Evolutionary conservation across 1,140 invertebrate species (phyloP).

Genomic region (Drosophila willistoni): DNA sequence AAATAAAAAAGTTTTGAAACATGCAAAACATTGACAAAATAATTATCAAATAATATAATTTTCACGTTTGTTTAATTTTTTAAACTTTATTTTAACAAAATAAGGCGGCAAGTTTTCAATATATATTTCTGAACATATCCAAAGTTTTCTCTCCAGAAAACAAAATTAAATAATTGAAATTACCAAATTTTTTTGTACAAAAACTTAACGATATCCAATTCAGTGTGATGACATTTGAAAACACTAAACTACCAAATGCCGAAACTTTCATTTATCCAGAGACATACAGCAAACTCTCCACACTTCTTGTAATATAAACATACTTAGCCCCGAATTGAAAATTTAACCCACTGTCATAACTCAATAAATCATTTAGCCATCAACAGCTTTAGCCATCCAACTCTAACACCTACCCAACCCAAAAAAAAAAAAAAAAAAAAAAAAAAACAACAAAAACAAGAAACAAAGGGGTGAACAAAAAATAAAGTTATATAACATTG

Average conservation of each 20-base stretch:
- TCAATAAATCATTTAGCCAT: conserved; percentile 72
- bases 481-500: conserved; percentile 56
- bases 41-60: too few relatives aligned
- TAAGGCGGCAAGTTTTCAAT: too few relatives aligned
- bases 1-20: too few relatives aligned
- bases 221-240: conserved; percentile 30
- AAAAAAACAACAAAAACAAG: conserved; percentile 15
- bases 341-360: conserved; percentile 71
- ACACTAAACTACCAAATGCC: background rate
- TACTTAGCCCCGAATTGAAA: conserved; percentile 62
- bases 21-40: too few relatives aligned
- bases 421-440: conserved; percentile 31
- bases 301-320: conserved; percentile 65
- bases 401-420: conserved; percentile 77
- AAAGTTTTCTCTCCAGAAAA: too few relatives aligned
- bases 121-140: too few relatives aligned
- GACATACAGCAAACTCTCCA: conserved; percentile 37
- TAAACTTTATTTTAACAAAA: too few relatives aligned
- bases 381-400: conserved; percentile 28
- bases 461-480: conserved; percentile 37
- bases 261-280: conserved; percentile 11
- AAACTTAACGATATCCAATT: background rate
- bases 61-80: too few relatives aligned
- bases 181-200: background rate
- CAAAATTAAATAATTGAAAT: too few relatives aligned